Conservation (phyloP, 2,888 invertebrate genomes). For the Drosophila nigritarsus region DNA sequence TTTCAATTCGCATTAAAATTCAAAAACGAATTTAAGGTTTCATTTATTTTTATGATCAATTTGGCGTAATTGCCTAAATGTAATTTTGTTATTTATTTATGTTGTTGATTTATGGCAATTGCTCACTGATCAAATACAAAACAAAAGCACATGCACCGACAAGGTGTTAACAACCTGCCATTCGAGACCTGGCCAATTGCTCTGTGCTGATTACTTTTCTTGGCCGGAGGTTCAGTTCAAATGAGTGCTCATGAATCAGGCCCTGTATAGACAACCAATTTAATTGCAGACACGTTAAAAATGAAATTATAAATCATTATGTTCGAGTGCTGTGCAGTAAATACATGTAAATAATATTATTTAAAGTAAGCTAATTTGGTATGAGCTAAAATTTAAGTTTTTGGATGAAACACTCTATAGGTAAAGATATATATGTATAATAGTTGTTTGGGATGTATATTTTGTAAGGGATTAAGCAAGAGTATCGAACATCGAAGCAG, state of each 20-base stretch:
- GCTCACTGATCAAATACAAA: constrained; percentile 27
- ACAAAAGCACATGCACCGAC: neutral
- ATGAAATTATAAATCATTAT: constrained; percentile 36
- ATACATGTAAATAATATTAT: too few relatives aligned
- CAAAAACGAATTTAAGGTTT: constrained; percentile 28
- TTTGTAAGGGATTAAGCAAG: neutral
- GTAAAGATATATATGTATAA: too few relatives aligned
- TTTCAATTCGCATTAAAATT: constrained; percentile 20
- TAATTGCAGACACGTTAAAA: constrained; percentile 25
- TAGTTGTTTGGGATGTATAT: neutral
- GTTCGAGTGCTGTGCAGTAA: constrained; percentile 1
- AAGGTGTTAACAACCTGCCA: constrained; percentile 26
- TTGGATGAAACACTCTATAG: too few relatives aligned
- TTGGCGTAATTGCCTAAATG: constrained; percentile 65
- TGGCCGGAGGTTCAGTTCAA: constrained; percentile 13
- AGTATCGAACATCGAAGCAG: neutral
- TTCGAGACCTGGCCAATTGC: neutral
- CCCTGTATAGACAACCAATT: constrained; percentile 10
- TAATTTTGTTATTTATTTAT: constrained; percentile 22
- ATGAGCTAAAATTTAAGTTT: too few relatives aligned
- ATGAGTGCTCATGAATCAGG: constrained; percentile 22
- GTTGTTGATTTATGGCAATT: constrained; percentile 59
- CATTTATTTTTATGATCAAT: constrained; percentile 52
- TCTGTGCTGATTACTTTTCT: neutral
- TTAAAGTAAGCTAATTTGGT: too few relatives aligned